Conservation (phyloP, 2,888 invertebrate species). For the Falcaria lacertinaria region DNA sequence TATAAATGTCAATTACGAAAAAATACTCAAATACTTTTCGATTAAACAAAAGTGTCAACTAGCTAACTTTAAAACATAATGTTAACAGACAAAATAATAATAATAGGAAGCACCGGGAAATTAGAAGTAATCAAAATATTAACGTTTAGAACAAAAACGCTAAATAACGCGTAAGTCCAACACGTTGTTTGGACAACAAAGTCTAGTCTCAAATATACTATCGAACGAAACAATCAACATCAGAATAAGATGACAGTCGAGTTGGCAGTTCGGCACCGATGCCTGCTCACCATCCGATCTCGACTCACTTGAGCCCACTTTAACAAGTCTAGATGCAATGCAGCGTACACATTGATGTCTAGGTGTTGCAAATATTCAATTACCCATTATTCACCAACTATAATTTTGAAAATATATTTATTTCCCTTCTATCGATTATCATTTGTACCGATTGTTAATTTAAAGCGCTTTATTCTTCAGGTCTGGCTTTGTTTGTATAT, state of each 20-base stretch:
- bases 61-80: constrained; percentile 67
- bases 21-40: constrained; percentile 42
- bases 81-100: constrained; percentile 73
- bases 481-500: constrained; percentile 2
- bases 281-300: no score
- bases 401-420: constrained; percentile 27
- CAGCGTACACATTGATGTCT: background rate
- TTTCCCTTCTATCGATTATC: constrained; percentile 20
- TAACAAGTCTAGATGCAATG: background rate
- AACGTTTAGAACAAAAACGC: constrained; percentile 48
- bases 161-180: constrained; percentile 17
- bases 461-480: constrained; percentile 2
- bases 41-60: constrained; percentile 57
- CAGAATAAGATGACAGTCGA: background rate
- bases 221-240: background rate
- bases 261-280: no score
- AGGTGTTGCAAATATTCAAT: constrained; percentile 4
- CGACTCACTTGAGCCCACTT: background rate
- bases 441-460: constrained; percentile 23
- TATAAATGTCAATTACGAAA: constrained; percentile 35
- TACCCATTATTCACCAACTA: constrained; percentile 21
- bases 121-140: constrained; percentile 50
- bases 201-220: background rate
- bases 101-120: constrained; percentile 75
- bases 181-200: background rate